phyloP scores from a whole-genome alignment of 2,888 invertebrate species.

The Cataglyphis livida region DNA sequence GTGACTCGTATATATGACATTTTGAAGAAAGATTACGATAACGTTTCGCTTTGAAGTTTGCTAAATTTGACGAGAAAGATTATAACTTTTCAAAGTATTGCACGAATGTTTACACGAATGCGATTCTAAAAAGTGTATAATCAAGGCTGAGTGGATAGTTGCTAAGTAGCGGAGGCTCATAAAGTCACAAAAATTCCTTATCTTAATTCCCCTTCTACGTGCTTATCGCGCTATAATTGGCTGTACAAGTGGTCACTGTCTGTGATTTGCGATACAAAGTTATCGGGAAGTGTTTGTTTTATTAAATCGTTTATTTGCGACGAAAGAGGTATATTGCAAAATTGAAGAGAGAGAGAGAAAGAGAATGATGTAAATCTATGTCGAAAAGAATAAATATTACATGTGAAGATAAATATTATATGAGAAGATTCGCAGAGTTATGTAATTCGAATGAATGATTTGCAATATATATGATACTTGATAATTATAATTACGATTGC shows the following conservation, averaged over 20 bases:
- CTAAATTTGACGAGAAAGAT: constrained; percentile 14
- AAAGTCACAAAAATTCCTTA: constrained; percentile 34
- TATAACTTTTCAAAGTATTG: neutral
- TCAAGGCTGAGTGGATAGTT: constrained; percentile 25
- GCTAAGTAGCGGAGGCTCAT: constrained; percentile 28
- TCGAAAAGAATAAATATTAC: neutral
- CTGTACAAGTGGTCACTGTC: constrained; percentile 14
- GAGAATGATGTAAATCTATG: neutral
- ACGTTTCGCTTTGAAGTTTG: constrained; percentile 10
- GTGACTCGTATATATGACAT: neutral
- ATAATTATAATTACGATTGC: constrained; percentile 13
- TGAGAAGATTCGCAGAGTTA: neutral
- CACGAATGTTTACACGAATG: neutral
- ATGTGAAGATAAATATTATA: neutral
- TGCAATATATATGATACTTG: neutral
- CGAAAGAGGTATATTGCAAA: neutral
- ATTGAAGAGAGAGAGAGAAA: neutral
- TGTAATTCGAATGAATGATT: constrained; percentile 4
- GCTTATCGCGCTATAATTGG: constrained; percentile 43
- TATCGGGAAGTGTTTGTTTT: constrained; percentile 19
- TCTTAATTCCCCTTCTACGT: constrained; percentile 27
- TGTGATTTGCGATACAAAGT: constrained; percentile 11
- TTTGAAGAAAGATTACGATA: neutral
- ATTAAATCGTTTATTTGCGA: constrained; percentile 44
- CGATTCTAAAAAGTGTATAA: neutral